Evolutionary conservation across 2,113 vertebrate species (phyloP), one percentile per base, ranked within the genome.

Genomic region (Mionectes macconnelli): DNA sequence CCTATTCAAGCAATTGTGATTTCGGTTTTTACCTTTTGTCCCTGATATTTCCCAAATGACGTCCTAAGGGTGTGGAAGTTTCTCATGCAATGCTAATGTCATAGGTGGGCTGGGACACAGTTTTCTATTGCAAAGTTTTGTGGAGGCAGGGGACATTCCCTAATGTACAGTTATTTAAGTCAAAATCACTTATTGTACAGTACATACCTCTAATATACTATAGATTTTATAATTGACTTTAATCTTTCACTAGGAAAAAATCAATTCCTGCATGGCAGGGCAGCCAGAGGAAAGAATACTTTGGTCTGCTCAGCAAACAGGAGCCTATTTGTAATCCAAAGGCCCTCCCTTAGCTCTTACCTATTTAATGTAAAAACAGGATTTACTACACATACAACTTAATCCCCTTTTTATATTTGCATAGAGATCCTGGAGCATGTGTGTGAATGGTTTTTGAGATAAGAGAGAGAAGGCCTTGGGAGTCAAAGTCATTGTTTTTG

Each of bases 401-500:
- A 70, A 35, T 90, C 79, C 27, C 37, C 63, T 94, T 95, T 87
- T 89, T 59, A 81, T 72, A 81, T 91, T 84, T 93, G 81, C 74
- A 53, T 16, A 39, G 76, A 63, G 80, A 37, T 81, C 79, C 87
- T 2, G 0, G 77, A 90, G 77, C 72, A 90, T 84, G 67, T 94
- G 77, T 84, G 79, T 14, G 76, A 90, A 75, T 44, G 62, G 35
- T 64, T 97, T 86, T 81, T 83, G 93, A 97, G 97, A 95, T 89
- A 92, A 92, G 69, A 17, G 75, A 92, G 57, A 64, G 69, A 91
- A 91, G 69, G 83, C 55, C 89, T 87, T 2, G 0, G 80, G 85
- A 97, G 79, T 80, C 74, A 72, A 91, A 86, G 68, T 91, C 73
- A 82, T 97, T 96, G 92, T 89, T 97, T 97, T 95, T 97, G 85